Percentiles rank a stretch among this genome's conserved stretches.
These are phyloP conservation scores for Chironomus tepperi DNA, from an alignment of 1,140 invertebrate genomes.

Conservation along the genomic window DNA sequence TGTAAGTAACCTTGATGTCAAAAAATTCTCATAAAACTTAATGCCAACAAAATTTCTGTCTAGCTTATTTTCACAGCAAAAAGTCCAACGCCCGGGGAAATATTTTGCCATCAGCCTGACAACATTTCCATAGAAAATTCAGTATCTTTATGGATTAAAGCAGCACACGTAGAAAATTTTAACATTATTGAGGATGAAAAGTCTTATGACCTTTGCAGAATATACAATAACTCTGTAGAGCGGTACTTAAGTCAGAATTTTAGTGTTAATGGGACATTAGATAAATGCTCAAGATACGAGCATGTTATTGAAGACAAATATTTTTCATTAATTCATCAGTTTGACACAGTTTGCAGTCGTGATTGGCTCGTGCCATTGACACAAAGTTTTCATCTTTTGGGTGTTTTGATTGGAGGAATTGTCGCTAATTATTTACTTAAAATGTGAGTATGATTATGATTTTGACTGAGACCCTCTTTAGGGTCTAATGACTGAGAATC, in stretches of 20 bases:
- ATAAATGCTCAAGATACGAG: constrained; percentile 33
- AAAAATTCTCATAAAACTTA: neutral
- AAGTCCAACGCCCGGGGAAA: neutral
- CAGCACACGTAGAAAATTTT: neutral
- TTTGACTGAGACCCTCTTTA: neutral
- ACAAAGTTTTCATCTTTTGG: constrained; percentile 42
- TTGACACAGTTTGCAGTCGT: constrained; percentile 38
- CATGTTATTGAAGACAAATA: constrained; percentile 30
- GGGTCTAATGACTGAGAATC: too few relatives aligned
- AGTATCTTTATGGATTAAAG: neutral
- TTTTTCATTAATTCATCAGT: constrained; percentile 38
- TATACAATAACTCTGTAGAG: neutral
- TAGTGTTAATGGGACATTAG: neutral
- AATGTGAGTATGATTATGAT: constrained; percentile 31
- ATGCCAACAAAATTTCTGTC: neutral
- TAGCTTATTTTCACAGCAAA: constrained; percentile 16
- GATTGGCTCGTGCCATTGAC: constrained; percentile 41
- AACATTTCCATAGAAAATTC: neutral
- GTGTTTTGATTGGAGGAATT: constrained; percentile 39
- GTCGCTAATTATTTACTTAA: constrained; percentile 39
- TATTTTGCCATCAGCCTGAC: neutral
- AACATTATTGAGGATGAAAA: neutral
- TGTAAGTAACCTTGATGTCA: neutral
- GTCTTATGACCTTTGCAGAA: neutral
- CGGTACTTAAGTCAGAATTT: neutral